A percentile compares a stretch with the other conserved stretches of the same genome.
Evolutionary conservation across 1,140 invertebrate genomes (phyloP).

Genomic region (Dinoponera quadriceps): DNA sequence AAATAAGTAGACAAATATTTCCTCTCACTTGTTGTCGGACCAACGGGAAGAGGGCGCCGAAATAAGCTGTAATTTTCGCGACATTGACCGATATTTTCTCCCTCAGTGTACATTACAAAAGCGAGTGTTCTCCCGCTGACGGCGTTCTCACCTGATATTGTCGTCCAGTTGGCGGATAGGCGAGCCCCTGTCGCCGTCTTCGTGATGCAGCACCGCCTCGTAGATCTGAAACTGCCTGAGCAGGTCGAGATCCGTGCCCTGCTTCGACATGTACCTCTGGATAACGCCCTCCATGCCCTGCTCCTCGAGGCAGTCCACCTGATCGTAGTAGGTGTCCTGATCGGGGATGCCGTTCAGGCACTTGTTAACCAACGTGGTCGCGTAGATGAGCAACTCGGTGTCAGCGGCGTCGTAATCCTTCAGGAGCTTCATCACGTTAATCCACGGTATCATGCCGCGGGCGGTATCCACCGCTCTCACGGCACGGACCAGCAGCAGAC

Average conservation of each 20-base stretch:
- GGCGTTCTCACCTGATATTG: conserved; percentile 87
- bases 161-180: conserved; percentile 92
- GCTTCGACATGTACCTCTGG: conserved; percentile 96
- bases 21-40: too few relatives aligned
- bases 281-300: conserved; percentile 98
- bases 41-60: too few relatives aligned
- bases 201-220: conserved; percentile 96
- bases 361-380: conserved; percentile 98
- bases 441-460: conserved; percentile 91
- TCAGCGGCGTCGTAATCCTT: conserved; percentile 98
- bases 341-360: conserved; percentile 98
- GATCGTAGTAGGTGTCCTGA: conserved; percentile 99
- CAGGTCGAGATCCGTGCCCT: conserved; percentile 96
- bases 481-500: conserved; percentile 94
- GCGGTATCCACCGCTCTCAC: conserved; percentile 94
- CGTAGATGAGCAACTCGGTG: conserved; percentile 97
- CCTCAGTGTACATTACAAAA: too few relatives aligned
- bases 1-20: too few relatives aligned
- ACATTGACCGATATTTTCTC: too few relatives aligned
- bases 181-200: conserved; percentile 91
- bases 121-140: too few relatives aligned
- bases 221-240: conserved; percentile 97
- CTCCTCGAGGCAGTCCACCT: conserved; percentile 98
- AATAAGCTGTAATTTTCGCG: too few relatives aligned
- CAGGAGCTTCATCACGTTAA: conserved; percentile 95